Percentiles rank a stretch among this genome's conserved stretches.
Conservation (phyloP, 2,888 invertebrate genomes). For the Callyntrura sp. region DNA sequence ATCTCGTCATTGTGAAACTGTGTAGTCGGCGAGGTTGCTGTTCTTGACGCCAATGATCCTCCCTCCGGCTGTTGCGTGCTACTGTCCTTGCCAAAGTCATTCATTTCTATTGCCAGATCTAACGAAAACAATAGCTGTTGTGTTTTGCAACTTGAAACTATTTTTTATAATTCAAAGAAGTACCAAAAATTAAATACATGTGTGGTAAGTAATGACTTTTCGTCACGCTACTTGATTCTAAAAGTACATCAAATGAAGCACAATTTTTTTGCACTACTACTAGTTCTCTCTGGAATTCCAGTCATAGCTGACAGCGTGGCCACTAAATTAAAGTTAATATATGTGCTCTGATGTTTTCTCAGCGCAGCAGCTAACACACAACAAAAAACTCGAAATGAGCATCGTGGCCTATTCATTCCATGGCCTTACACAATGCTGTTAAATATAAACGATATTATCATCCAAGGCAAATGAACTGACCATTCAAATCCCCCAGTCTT, state of each 20-base stretch:
- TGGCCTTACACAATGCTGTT: conserved; percentile 31
- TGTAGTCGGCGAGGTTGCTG: neutral
- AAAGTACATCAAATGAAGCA: conserved; percentile 21
- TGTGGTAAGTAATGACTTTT: conserved; percentile 10
- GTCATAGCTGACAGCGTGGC: neutral
- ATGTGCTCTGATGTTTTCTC: neutral
- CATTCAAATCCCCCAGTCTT: neutral
- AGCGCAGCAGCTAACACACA: neutral
- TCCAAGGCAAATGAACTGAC: conserved; percentile 1
- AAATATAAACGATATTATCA: neutral
- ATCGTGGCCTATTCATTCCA: neutral
- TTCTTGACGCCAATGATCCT: neutral
- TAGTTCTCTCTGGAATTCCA: neutral
- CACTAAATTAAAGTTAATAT: conserved; percentile 27
- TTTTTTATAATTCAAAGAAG: conserved; percentile 6
- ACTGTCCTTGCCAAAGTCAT: conserved; percentile 53
- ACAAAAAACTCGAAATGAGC: too few relatives aligned
- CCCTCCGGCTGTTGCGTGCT: neutral
- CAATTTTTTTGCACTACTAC: neutral
- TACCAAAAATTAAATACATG: too few relatives aligned
- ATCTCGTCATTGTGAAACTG: too few relatives aligned
- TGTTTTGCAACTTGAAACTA: conserved; percentile 8
- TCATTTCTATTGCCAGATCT: conserved; percentile 45
- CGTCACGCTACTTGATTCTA: conserved; percentile 35
- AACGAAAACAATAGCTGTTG: conserved; percentile 1